Evolutionary conservation across 2,888 invertebrate species (phyloP).

Genomic region (Epsilonema sp.): DNA sequence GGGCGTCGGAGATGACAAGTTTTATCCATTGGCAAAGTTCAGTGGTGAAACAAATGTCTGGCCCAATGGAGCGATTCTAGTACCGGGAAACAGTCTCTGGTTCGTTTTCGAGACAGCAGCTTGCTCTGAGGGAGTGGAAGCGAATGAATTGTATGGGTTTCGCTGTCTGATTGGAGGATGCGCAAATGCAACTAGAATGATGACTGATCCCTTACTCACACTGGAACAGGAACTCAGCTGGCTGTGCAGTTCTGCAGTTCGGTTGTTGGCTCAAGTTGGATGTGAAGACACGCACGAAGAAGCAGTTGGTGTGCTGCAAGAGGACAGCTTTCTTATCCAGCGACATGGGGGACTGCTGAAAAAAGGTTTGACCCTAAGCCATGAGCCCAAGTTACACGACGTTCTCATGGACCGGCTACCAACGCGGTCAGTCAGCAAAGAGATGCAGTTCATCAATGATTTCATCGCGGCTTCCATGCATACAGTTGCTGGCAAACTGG

Average conservation of each 20-base stretch:
- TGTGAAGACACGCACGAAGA: conserved; percentile 29
- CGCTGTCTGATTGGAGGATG: conserved; percentile 21
- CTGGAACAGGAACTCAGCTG: conserved; percentile 23
- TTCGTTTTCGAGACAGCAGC: conserved; percentile 89
- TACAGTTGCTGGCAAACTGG: conserved; percentile 70
- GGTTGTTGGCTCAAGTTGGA: conserved; percentile 18
- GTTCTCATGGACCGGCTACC: conserved; percentile 50
- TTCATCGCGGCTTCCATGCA: conserved; percentile 67
- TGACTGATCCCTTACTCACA: conserved; percentile 4
- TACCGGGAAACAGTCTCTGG: conserved; percentile 56
- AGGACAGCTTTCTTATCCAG: conserved; percentile 37
- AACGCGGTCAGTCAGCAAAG: conserved; percentile 49
- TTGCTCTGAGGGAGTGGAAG: background rate
- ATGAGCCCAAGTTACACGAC: conserved; percentile 65
- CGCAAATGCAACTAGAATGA: conserved; percentile 7
- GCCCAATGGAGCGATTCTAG: conserved; percentile 45
- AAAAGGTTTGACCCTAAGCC: conserved; percentile 68
- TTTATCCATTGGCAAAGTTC: conserved; percentile 27
- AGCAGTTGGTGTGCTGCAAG: conserved; percentile 50
- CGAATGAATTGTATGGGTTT: conserved; percentile 14
- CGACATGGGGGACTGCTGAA: conserved; percentile 45
- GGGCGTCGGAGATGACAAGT: conserved; percentile 18
- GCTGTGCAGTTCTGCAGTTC: conserved; percentile 19
- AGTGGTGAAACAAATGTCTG: conserved; percentile 48
- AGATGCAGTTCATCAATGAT: conserved; percentile 72